Evolutionary conservation across 2,888 invertebrate genomes (phyloP).

Genomic region (Amphipoea oculea): DNA sequence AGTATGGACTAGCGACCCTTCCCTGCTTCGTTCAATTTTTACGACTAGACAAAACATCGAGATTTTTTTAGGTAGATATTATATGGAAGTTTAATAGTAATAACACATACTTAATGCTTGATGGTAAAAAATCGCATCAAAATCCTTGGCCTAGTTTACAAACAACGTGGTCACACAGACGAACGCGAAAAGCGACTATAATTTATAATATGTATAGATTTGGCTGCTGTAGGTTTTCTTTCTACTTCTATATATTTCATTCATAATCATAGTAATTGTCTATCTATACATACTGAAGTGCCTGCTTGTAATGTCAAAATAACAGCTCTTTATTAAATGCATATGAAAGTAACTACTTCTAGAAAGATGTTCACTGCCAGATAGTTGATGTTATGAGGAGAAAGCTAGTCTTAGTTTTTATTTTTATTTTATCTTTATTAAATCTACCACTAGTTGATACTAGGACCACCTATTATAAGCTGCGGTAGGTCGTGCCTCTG

Average conservation of each 20-base stretch:
- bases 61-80: neutral
- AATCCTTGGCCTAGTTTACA: neutral
- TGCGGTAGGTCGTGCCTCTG: slow-evolving; percentile 62
- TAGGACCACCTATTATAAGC: slow-evolving; percentile 33
- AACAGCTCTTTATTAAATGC: too few species aligned
- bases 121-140: neutral
- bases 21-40: neutral
- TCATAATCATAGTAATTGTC: neutral
- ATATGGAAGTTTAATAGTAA: neutral
- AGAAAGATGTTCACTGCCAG: too few species aligned
- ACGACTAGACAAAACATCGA: neutral
- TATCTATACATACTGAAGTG: too few species aligned
- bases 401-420: too few species aligned
- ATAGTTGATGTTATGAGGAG: too few species aligned
- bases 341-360: too few species aligned
- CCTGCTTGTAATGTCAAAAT: too few species aligned
- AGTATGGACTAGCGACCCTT: neutral
- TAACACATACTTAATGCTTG: neutral
- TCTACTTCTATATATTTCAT: neutral
- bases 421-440: neutral
- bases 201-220: neutral
- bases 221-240: neutral
- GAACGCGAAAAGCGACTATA: neutral
- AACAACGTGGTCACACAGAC: neutral
- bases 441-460: neutral